Evolutionary conservation across 2,797 vertebrate species (phyloP), one percentile per base, ranked within the genome.

Genomic region (Periparus ater): DNA sequence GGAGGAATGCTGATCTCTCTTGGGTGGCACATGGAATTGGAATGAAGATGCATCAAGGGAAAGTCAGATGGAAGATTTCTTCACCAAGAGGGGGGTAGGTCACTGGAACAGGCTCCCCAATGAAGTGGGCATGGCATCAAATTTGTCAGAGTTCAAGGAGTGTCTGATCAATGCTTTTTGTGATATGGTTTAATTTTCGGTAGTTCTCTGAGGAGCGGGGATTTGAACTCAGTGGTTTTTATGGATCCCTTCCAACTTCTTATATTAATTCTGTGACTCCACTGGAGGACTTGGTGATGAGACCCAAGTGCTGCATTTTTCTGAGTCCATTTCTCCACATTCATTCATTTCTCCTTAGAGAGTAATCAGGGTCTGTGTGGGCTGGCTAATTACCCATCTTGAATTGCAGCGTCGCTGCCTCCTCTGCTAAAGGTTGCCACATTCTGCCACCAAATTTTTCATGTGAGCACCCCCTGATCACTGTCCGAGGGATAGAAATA

Each of bases 11-110:
- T 18, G 22, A 23, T 55, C 63, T 60, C 26, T 42, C 55, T 42
- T 15, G 9, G 4, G 47, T 42, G 62, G 44, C 12, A 4, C 15
- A 5, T 8, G 34, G 40, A 22, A 53, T 7, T 66, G 60, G 29
- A 66, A 66, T 73, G 38, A 53, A 40, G 38, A 58, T 53, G 29
- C 42, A 42, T 32, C 26, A 32, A 67, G 30, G 18, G 13, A 42
- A 61, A 45, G 27, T 42, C 42, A 50, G 48, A 20, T 23, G 50
- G 32, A 61, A 32, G 50, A 68, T 38, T 44, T 81, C 34, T 68
- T 48, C 70, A 42, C 78, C 2, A 0, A 22, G 26, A 23, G 4
- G 5, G 7, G 6, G 5, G 2, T 2, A 22, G 14, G 18, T 57
- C 50, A 6, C 44, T 23, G 36, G 57, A 78, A 36, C 36, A 63